Evolutionary conservation across 1,140 invertebrate species (phyloP), one percentile per base, ranked within the genome.

Genomic region (Drosophila parvula): DNA sequence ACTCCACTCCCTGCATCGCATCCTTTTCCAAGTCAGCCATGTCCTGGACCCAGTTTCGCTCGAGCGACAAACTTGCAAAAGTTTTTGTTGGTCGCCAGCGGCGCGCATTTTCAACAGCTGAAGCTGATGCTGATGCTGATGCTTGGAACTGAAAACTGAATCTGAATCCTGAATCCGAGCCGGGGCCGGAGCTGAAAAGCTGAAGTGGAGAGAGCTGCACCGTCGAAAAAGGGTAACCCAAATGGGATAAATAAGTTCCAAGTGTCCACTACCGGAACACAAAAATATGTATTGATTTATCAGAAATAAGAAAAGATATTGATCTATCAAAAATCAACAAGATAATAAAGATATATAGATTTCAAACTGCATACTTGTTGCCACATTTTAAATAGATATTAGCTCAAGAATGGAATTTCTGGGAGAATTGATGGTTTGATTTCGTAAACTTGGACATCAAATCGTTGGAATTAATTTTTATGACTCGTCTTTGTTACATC

Each of bases 61-160:
- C 75, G 60, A 76, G 78, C 67, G 79, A 81, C 67, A 81, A 81
- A 81, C 73, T 81, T 81, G 74, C 62, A 44, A 81, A 81, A 73
- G 69, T 64, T 81, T 55, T 81, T 81, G 68, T 61, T 74, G 67
- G 62, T 81, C 68, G 79, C 81, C 81, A 84, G 81, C 68, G 81
- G 81, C 81, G 58, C 56, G 56, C 81, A 84, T 63, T 84, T 84
- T 84, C 81, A 77, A 69, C 81, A 78, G 81, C 73, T 81, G 65
- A 71, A 58, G 36, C 65, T 71, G 51, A 44, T 36, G 50, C 65
- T 71, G 51, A 44, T 36, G 50, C 48, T 53, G 50, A 18, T 36
- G 50, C 50, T 53, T 2, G 51, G 34, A 38, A 55, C 51, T 38
- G 36, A 27, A 50, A 58, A 58, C 61, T 57, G 60, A 63, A 63